A percentile compares a stretch with the other conserved stretches of the same genome.
phyloP scores from a whole-genome alignment of 2,797 vertebrate species.

The Oophaga sylvatica region DNA sequence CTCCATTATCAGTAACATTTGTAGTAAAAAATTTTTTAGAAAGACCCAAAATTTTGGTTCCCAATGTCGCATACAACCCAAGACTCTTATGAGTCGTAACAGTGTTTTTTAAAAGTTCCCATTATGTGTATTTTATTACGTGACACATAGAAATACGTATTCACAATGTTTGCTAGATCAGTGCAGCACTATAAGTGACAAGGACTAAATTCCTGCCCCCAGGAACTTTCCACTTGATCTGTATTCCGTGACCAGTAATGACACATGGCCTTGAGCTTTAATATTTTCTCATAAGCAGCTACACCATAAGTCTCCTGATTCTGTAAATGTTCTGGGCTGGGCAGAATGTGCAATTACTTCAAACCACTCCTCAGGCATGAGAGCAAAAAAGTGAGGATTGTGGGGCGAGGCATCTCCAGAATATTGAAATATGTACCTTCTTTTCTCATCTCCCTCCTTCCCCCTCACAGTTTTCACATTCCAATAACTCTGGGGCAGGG shows the following conservation, averaged over 20 bases:
- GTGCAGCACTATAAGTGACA: neutral
- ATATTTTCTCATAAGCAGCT: constrained; percentile 36
- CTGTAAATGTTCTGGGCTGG: constrained; percentile 48
- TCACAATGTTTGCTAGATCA: neutral
- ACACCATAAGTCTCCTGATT: constrained; percentile 43
- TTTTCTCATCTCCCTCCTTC: constrained; percentile 59
- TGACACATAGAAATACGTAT: neutral
- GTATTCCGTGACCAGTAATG: constrained; percentile 50
- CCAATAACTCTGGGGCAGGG: constrained; percentile 53
- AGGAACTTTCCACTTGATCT: constrained; percentile 37
- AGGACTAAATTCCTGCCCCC: constrained; percentile 45
- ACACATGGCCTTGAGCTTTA: constrained; percentile 53
- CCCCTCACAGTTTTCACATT: constrained; percentile 58
- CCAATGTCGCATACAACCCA: neutral
- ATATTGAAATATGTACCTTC: constrained; percentile 63
- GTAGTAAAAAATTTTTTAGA: neutral
- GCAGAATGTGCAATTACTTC: constrained; percentile 41
- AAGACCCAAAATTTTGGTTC: neutral
- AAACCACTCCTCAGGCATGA: constrained; percentile 54
- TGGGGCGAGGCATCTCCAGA: constrained; percentile 58
- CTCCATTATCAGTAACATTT: neutral
- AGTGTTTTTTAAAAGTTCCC: neutral
- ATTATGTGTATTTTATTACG: neutral
- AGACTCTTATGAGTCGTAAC: neutral
- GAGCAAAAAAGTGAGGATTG: constrained; percentile 58